These are phyloP conservation scores for Sycophila texana DNA, from an alignment of 2,888 invertebrate species.

Conservation along the genomic window DNA sequence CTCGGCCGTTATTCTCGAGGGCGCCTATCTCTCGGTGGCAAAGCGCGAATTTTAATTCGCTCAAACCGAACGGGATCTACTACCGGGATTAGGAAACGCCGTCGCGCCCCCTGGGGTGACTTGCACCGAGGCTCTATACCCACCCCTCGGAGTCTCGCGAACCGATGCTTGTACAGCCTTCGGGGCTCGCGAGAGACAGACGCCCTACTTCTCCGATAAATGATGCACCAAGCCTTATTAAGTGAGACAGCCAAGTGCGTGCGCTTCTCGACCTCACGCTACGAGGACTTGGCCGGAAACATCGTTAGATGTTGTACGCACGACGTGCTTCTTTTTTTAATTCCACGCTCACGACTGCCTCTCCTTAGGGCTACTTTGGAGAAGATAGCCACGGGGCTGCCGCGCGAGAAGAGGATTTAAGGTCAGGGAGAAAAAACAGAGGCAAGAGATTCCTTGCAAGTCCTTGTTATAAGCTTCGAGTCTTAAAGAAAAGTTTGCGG, in stretches of 20 bases:
- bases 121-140: too few relatives aligned
- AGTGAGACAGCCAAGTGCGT: constrained; percentile 35
- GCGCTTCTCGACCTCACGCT: not conserved
- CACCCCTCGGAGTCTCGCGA: not conserved
- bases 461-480: constrained; percentile 44
- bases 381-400: constrained; percentile 19
- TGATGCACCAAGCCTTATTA: constrained; percentile 2
- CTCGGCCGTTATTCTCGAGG: constrained; percentile 23
- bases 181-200: constrained; percentile 15
- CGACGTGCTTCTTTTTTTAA: not conserved
- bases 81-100: constrained; percentile 68
- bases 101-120: constrained; percentile 32
- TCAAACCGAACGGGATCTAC: constrained; percentile 70
- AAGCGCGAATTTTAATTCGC: constrained; percentile 73
- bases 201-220: not conserved
- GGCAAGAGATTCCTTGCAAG: constrained; percentile 38
- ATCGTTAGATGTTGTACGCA: not conserved
- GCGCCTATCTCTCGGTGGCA: constrained; percentile 65
- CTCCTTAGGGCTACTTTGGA: constrained; percentile 27
- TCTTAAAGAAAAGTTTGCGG: constrained; percentile 34
- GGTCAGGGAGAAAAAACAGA: not conserved
- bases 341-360: not conserved
- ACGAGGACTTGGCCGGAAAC: not conserved
- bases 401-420: not conserved
- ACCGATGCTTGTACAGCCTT: constrained; percentile 27